A percentile compares a stretch with the other conserved stretches of the same genome.
These are phyloP conservation scores for Oppia nitens DNA, from an alignment of 1,140 invertebrate species.

Conservation along the genomic window DNA sequence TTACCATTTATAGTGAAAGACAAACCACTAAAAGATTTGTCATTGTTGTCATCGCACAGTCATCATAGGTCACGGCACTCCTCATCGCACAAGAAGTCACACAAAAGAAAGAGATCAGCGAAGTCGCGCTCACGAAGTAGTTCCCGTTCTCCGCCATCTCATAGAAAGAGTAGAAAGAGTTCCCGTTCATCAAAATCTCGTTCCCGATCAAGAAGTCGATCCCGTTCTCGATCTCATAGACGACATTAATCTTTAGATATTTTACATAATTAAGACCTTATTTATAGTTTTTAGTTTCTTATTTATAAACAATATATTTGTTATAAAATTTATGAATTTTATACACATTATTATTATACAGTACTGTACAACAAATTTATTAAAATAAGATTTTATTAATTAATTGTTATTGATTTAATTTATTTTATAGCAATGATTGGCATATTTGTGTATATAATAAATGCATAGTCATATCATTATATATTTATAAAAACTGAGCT, in stretches of 20 bases:
- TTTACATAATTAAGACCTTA: no score
- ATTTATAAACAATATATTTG: no score
- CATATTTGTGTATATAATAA: no score
- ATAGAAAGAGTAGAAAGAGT: neutral
- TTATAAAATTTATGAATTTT: no score
- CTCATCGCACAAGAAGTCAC: neutral
- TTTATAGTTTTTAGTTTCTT: no score
- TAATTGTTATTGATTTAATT: no score
- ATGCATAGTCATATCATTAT: no score
- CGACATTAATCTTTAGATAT: neutral
- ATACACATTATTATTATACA: no score
- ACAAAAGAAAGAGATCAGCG: neutral
- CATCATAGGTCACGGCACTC: neutral
- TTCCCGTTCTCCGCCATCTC: neutral
- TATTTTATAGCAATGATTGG: no score
- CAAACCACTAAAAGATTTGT: neutral
- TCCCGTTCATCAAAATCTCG: neutral
- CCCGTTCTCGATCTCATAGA: neutral
- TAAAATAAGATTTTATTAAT: no score
- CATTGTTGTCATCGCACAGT: neutral
- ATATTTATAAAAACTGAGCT: no score
- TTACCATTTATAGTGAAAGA: conserved; percentile 6
- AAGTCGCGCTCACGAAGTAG: neutral
- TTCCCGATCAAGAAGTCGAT: neutral
- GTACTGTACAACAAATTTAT: no score